These are phyloP conservation scores for Drosophila atripex DNA, from an alignment of 2,888 invertebrate species.

Conservation along the genomic window DNA sequence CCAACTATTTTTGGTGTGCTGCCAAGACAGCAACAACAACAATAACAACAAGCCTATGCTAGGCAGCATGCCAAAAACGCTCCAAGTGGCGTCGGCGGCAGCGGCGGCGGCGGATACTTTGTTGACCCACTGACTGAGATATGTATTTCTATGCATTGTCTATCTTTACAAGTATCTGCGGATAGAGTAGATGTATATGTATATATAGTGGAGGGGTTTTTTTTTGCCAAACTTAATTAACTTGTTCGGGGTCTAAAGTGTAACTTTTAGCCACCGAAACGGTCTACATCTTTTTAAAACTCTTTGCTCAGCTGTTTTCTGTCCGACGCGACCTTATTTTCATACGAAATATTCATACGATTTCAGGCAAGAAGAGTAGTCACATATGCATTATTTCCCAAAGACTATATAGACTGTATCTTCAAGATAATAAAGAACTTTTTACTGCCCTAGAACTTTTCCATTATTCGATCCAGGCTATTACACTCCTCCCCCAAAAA, in stretches of 20 bases:
- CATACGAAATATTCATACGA: neutral
- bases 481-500: conserved; percentile 3
- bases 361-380: no score
- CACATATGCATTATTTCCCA: neutral
- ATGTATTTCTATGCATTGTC: conserved; percentile 43
- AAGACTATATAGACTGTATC: no score
- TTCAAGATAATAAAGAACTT: conserved; percentile 4
- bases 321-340: neutral
- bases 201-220: conserved; percentile 36
- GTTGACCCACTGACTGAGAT: conserved; percentile 77
- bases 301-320: conserved; percentile 9
- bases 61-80: conserved; percentile 71
- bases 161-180: conserved; percentile 36
- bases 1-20: conserved; percentile 71
- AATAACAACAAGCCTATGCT: conserved; percentile 41
- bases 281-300: conserved; percentile 18
- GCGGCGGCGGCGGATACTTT: conserved; percentile 54
- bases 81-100: conserved; percentile 62
- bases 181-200: neutral
- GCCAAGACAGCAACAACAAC: conserved; percentile 52
- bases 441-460: conserved; percentile 25
- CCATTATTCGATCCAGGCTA: conserved; percentile 21
- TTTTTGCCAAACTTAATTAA: no score
- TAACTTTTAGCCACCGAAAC: conserved; percentile 16
- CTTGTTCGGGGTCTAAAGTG: conserved; percentile 54